These are phyloP conservation scores for Agriopis leucophaearia DNA, from an alignment of 2,888 invertebrate genomes.

Conservation along the genomic window DNA sequence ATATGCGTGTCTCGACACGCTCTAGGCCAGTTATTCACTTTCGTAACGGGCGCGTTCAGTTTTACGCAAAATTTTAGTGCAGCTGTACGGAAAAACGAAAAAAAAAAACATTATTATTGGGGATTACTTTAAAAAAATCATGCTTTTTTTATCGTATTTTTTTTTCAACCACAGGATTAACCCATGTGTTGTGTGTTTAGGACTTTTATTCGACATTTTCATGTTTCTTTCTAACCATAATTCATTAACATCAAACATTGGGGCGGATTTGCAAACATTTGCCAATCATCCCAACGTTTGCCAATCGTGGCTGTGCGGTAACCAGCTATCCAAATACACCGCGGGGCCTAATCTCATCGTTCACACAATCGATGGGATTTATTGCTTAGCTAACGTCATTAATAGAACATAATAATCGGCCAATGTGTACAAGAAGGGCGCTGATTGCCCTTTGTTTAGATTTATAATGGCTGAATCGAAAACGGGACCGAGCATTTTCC, in stretches of 20 bases:
- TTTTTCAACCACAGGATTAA: not conserved
- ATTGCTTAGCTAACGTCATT: slow-evolving; percentile 45
- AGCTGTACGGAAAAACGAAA: too few relatives aligned
- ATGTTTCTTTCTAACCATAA: slow-evolving; percentile 13
- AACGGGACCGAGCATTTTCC: slow-evolving; percentile 9
- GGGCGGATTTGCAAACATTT: slow-evolving; percentile 35
- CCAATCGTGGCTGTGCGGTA: slow-evolving; percentile 17
- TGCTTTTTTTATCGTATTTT: too few relatives aligned
- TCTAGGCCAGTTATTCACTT: too few relatives aligned
- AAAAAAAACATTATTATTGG: too few relatives aligned
- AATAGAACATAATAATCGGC: slow-evolving; percentile 34
- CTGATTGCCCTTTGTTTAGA: slow-evolving; percentile 16
- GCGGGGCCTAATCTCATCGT: slow-evolving; percentile 43
- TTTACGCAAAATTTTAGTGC: too few relatives aligned
- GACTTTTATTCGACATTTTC: slow-evolving; percentile 6
- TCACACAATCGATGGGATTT: slow-evolving; percentile 48
- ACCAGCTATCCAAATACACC: slow-evolving; percentile 39
- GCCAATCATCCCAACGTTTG: slow-evolving; percentile 33
- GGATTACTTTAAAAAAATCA: too few relatives aligned
- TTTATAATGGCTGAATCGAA: slow-evolving; percentile 17
- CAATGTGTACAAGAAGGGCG: slow-evolving; percentile 15
- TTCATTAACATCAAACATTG: slow-evolving; percentile 39
- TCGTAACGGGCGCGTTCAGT: too few relatives aligned
- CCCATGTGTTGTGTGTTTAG: not conserved
- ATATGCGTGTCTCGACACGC: too few relatives aligned